Conservation (phyloP, 2,888 invertebrate genomes). For the Pristionchus maxplancki region DNA sequence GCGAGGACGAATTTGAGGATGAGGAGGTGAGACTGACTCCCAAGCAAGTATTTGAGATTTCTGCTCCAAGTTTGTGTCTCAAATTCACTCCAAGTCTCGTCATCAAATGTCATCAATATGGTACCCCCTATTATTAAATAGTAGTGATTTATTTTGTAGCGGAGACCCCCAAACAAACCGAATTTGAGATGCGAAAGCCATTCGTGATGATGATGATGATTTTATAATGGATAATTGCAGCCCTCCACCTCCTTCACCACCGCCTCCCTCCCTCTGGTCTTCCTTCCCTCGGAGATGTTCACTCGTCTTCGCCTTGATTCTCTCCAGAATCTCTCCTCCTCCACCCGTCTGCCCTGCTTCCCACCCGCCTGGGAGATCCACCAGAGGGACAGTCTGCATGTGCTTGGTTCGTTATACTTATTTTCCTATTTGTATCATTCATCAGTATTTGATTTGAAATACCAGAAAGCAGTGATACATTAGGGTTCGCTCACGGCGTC, state of each 20-base stretch:
- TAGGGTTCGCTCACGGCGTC: too few species aligned
- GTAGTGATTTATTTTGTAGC: too few species aligned
- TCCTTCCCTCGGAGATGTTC: not conserved
- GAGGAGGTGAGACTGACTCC: not conserved
- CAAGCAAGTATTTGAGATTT: too few species aligned
- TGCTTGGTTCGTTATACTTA: conserved; percentile 19
- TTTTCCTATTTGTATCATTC: too few species aligned
- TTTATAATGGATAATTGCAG: too few species aligned
- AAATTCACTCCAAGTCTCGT: too few species aligned
- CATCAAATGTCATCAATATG: too few species aligned
- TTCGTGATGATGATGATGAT: too few species aligned
- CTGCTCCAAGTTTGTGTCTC: too few species aligned
- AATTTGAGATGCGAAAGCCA: too few species aligned
- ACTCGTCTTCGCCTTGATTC: not conserved
- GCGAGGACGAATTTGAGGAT: conserved; percentile 15
- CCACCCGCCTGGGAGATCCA: conserved; percentile 30
- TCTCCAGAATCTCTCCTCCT: not conserved
- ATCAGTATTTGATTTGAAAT: not conserved
- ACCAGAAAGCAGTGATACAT: not conserved
- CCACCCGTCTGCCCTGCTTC: not conserved
- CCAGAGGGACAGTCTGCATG: not conserved
- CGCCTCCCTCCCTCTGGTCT: not conserved
- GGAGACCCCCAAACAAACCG: too few species aligned
- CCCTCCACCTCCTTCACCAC: not conserved
- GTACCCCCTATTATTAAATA: too few species aligned